Percentiles rank a stretch among this genome's conserved stretches.
Conservation (phyloP, 2,797 vertebrate species). For the Acestrorhynchus altus region DNA sequence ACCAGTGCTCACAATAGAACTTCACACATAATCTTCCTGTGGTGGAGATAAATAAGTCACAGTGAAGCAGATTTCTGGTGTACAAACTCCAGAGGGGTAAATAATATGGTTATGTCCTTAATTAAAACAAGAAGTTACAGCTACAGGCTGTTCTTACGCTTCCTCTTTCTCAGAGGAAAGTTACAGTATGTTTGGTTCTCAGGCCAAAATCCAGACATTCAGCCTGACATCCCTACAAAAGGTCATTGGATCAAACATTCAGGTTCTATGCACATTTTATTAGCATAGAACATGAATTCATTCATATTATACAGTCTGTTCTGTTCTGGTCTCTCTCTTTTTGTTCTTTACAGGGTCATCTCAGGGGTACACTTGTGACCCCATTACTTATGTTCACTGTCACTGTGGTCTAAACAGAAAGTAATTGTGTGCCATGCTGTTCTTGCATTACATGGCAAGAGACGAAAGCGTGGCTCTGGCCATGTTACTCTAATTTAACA, state of each 20-base stretch:
- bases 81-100: not conserved
- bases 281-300: too few relatives aligned
- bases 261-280: too few relatives aligned
- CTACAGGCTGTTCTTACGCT: not conserved
- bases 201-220: not conserved
- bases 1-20: not conserved
- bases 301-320: too few relatives aligned
- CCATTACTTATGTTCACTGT: not conserved
- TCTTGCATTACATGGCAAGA: not conserved
- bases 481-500: slow-evolving; percentile 7
- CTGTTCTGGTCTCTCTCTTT: not conserved
- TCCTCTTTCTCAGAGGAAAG: slow-evolving; percentile 14
- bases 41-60: not conserved
- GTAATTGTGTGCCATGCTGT: not conserved
- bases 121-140: not conserved
- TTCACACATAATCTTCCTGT: slow-evolving; percentile 8
- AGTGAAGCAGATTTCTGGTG: not conserved
- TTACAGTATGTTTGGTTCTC: not conserved
- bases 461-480: not conserved
- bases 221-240: not conserved
- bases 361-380: slow-evolving; percentile 16
- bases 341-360: not conserved
- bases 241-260: too few relatives aligned
- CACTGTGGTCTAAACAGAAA: not conserved
- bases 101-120: not conserved